Evolutionary conservation across 2,113 vertebrate species (phyloP).

Genomic region (Nycticebus coucang): DNA sequence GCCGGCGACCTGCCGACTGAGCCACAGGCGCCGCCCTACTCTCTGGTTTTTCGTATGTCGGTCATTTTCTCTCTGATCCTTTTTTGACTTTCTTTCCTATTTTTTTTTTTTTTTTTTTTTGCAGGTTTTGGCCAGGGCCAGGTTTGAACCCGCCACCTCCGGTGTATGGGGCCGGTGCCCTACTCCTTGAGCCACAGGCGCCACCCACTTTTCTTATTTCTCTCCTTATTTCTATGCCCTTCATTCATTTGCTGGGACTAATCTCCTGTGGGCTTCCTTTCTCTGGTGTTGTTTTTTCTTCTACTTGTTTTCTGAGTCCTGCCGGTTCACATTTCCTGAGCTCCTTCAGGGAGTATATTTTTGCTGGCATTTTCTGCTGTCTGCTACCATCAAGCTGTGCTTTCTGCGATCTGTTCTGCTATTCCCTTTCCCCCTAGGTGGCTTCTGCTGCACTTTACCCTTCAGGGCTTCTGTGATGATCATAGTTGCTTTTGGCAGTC

Average conservation of each 20-base stretch:
- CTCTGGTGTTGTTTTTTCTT: background rate
- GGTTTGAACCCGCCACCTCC: too few relatives aligned
- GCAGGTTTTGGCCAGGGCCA: too few relatives aligned
- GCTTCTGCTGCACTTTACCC: background rate
- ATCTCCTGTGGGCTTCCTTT: background rate
- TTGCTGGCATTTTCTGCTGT: background rate
- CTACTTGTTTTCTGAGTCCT: background rate
- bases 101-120: background rate
- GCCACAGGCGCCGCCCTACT: too few relatives aligned
- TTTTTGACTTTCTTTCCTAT: background rate
- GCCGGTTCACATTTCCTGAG: background rate
- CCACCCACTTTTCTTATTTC: background rate
- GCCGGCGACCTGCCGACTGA: too few relatives aligned
- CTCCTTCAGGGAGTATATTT: background rate
- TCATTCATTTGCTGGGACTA: background rate
- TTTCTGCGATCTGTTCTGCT: background rate
- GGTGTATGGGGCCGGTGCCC: too few relatives aligned
- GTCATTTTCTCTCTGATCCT: background rate
- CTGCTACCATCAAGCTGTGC: background rate
- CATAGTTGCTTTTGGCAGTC: slow-evolving; percentile 56
- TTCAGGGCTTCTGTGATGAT: background rate
- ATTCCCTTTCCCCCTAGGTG: background rate
- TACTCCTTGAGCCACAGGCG: too few relatives aligned
- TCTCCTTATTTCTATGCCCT: background rate
- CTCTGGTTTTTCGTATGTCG: background rate